Conservation (phyloP, 1,140 invertebrate genomes). For the Mercenaria mercenaria region DNA sequence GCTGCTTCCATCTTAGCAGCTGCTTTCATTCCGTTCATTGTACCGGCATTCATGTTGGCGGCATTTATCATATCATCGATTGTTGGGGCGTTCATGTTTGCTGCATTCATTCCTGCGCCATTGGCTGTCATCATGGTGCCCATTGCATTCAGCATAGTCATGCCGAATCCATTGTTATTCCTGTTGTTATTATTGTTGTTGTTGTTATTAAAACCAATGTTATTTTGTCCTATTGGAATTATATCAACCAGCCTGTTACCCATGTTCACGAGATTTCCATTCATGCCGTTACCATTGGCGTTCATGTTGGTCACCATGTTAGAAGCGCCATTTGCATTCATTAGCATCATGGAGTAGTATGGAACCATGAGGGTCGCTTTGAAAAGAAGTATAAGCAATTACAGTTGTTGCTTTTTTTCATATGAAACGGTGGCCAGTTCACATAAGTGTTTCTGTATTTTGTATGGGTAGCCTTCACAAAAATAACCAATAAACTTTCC, state of each 20-base stretch:
- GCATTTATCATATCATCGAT: background rate
- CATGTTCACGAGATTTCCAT: background rate
- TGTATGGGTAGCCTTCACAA: no score
- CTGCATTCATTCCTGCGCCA: background rate
- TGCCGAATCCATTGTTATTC: constrained; percentile 1
- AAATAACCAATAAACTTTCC: no score
- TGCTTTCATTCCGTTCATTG: background rate
- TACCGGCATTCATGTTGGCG: background rate
- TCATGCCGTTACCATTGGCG: background rate
- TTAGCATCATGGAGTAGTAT: background rate
- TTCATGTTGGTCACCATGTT: background rate
- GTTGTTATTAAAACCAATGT: background rate
- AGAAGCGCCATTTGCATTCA: background rate
- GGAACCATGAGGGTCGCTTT: background rate
- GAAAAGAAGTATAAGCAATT: background rate
- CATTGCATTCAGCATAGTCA: background rate
- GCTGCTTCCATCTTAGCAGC: background rate
- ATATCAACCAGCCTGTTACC: background rate
- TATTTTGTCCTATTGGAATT: background rate
- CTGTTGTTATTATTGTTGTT: constrained; percentile 23
- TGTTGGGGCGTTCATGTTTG: background rate
- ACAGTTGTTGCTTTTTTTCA: no score
- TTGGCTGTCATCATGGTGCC: background rate
- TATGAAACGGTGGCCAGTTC: no score
- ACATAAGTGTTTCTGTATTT: no score